Evolutionary conservation across 1,140 invertebrate species (phyloP), one percentile per base, ranked within the genome.

Genomic region (Vollenhovia emeryi): DNA sequence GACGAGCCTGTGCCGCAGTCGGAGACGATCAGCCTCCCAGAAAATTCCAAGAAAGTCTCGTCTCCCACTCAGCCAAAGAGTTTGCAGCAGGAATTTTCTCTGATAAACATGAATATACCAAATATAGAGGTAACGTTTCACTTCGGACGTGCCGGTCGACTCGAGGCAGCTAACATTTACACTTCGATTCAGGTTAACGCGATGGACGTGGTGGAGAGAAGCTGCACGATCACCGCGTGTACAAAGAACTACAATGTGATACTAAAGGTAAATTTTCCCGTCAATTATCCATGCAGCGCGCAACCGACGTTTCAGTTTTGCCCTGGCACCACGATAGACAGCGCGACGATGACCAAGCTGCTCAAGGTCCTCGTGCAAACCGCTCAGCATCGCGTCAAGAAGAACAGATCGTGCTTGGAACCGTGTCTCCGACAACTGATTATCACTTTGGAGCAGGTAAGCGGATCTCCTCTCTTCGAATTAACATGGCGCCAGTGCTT

Each of bases 91-190:
- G 98, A 98, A 94, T 99, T 98, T 95, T 98, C 97, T 8, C 95
- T 98, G 50, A 95, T 98, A 43, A 98, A 98, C 94, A 97, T 97
- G 15, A 98, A 98, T 93, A 98, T 98, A 92, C 97, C 97, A 57
- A 97, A 98, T 91, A 96, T 98, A 66, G 96, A 97, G 89, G 96
- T 98, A 86, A 95, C 11, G n/a, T 21, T 33, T n/a, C n/a, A 30
- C 9, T 62, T 36, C 30, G 18, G 4, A 52, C 43, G 9, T 40
- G 52, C 1, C 60, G 30, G 24, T 71, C 24, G 1, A 11, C 15
- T 43, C 21, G 11, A 85, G 9, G 2, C 43, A 36, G 9, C 6
- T 45, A 24, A 73, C 3, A 3, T 30, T 48, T 18, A 18, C 18
- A 15, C 84, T 66, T 76, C 43, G 55, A 68, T 85, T 36, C 33